Base-by-base conservation (phyloP, 2,113 vertebrate species). In the Oncorhynchus nerka region DNA sequence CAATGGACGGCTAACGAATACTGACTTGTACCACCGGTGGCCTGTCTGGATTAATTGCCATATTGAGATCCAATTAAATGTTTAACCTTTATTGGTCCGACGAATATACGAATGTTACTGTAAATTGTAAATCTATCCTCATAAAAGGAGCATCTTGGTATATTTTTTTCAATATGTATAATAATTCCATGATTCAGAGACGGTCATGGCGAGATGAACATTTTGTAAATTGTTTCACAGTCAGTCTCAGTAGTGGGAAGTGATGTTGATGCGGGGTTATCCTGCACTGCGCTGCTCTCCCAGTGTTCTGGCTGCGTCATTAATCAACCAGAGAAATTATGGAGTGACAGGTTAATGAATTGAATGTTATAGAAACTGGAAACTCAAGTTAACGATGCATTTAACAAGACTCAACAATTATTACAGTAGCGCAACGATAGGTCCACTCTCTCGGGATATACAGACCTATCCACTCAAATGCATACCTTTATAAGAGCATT, bases 301-400 rank as follows among this genome's bases (percentile, higher is more conserved):
- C 22, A 5, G 9, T 16, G 24, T 15, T 16, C 64, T 80, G 78
- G 71, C 84, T 32, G 73, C 9, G n/a, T 88, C 89, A 92, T 90
- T 88, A 91, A 90, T 92, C 89, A 91, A 87, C 28, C 30, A 81
- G 87, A 87, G 78, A 70, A 19, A 89, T 92, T 87, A 91, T 87
- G 68, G 88, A 87, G 81, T 90, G 89, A 89, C 86, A 90, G 79
- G 82, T 87, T 79, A 77, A 75, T 89, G 88, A 90, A 89, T 84
- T 78, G 78, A 81, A 71, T 32, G 81, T 86, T 89, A 75, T 19
- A 55, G 15, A 55, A 55, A 55, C 59, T 73, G 48, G 72, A 68
- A 85, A 88, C 77, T 86, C 82, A 67, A 67, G 26, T 67, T 67
- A 67, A 67, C 26, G 65, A 67, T 67, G 65, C 65, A 28, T 30